phyloP scores from a whole-genome alignment of 1,140 invertebrate genomes.

The Ruditapes philippinarum region DNA sequence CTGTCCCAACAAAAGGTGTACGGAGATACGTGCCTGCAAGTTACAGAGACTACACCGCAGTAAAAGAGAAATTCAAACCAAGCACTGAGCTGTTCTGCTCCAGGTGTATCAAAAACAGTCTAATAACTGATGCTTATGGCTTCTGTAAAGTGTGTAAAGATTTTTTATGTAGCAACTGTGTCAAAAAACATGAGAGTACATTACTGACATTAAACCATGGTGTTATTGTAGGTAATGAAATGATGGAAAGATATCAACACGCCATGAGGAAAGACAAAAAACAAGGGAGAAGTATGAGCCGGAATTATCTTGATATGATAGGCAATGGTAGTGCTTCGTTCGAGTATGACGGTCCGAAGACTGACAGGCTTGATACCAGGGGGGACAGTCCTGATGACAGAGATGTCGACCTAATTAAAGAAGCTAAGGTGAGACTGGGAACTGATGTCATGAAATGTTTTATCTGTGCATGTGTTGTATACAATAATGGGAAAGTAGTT shows the following conservation, averaged over 20 bases:
- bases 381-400: neutral
- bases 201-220: constrained; percentile 62
- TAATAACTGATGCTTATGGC: constrained; percentile 26
- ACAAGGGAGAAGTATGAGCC: neutral
- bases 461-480: constrained; percentile 47
- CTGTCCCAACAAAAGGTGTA: constrained; percentile 14
- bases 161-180: constrained; percentile 53
- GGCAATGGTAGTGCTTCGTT: constrained; percentile 37
- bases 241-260: constrained; percentile 51
- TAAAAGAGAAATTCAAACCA: constrained; percentile 27
- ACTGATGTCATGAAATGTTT: constrained; percentile 51
- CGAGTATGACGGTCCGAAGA: neutral
- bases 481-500: constrained; percentile 34
- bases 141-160: constrained; percentile 65
- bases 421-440: constrained; percentile 1
- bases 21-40: neutral
- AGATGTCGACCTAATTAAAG: neutral
- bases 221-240: constrained; percentile 29
- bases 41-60: neutral
- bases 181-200: constrained; percentile 54
- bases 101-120: constrained; percentile 14
- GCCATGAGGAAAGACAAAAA: constrained; percentile 58
- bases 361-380: neutral
- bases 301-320: constrained; percentile 40
- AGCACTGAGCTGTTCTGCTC: constrained; percentile 49